A percentile compares a stretch with the other conserved stretches of the same genome.
phyloP scores from a whole-genome alignment of 2,797 vertebrate genomes.

The Gephyroberyx darwinii region DNA sequence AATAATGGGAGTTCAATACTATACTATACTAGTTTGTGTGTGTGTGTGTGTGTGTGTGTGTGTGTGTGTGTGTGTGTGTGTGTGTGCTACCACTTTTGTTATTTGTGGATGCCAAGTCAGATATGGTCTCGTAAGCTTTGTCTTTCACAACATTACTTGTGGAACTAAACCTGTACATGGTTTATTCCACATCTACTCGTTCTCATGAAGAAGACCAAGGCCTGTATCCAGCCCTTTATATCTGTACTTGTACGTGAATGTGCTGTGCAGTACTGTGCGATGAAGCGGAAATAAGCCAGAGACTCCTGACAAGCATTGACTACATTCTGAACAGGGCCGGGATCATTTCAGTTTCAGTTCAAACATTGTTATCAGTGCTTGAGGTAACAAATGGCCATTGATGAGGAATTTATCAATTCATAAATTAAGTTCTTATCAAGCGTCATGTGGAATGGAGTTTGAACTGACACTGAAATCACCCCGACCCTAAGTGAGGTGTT shows the following conservation, averaged over 20 bases:
- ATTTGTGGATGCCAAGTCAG: constrained; percentile 10
- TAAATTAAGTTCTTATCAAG: constrained; percentile 33
- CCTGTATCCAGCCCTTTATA: constrained; percentile 47
- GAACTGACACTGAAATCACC: constrained; percentile 61
- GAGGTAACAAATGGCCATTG: constrained; percentile 34
- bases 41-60: constrained; percentile 13
- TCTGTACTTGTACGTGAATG: constrained; percentile 52
- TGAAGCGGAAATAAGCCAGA: constrained; percentile 45
- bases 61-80: constrained; percentile 11
- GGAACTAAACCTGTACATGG: neutral
- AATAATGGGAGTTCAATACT: constrained; percentile 32
- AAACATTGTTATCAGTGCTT: constrained; percentile 44
- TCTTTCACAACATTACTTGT: no score
- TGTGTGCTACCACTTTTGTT: neutral
- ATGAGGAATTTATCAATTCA: neutral
- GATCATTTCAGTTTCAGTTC: constrained; percentile 63
- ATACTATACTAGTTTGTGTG: no score
- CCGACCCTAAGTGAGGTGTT: constrained; percentile 64
- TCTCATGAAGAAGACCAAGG: constrained; percentile 28
- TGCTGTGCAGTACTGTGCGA: constrained; percentile 51
- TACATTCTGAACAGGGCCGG: constrained; percentile 73
- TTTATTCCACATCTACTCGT: constrained; percentile 21
- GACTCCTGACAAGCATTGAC: constrained; percentile 61
- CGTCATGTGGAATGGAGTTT: constrained; percentile 39
- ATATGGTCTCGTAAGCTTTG: constrained; percentile 21